Base-by-base conservation (phyloP, 2,888 invertebrate genomes). In the Hoplodrina ambigua region DNA sequence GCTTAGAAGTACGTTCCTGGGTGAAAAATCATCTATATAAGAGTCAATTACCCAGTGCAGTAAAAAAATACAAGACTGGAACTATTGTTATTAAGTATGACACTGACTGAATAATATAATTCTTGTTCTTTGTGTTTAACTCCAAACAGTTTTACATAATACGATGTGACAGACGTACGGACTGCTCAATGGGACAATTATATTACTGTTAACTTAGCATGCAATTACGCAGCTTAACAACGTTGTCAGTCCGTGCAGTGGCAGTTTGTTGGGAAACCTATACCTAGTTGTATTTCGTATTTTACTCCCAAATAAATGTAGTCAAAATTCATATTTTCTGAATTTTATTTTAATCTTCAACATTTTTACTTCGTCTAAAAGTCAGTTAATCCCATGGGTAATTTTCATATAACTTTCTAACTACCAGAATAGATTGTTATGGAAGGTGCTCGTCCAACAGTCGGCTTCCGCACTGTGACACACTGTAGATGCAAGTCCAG, bases 141-240 rank as follows among this genome's bases (percentile, higher is more conserved):
- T 52, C 56, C 17, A 19, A 46, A 33, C 30, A 69, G 37, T 52
- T 54, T 68, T 44, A n/a, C 19, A 54, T 15, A 50, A 30, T 30
- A 59, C 41, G 15, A 62, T n/a, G 25, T 44, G 30, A 58, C 50
- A 59, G 56, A 69, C 61, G 33, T 19, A 50, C 44, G 5, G 61
- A 70, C 58, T 63, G 50, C 30, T 62, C 44, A 78, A 63, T 54
- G 30, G 46, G 30, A 63, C 55, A 33, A 46, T 30, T 7, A 53
- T 41, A 30, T 19, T n/a, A 46, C 46, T 46, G 17, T 5, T 41
- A 8, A 46, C 13, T 8, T 57, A 56, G 8, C 11, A 58, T 37
- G 20, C 15, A 52, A 46, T 33, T 33, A 53, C 41, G 37, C 8
- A 17, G n/a, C 37, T 11, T 10, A 17, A 5, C 17, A 17, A 4